Base-by-base conservation (phyloP, 2,797 vertebrate genomes). In the Esox lucius region DNA sequence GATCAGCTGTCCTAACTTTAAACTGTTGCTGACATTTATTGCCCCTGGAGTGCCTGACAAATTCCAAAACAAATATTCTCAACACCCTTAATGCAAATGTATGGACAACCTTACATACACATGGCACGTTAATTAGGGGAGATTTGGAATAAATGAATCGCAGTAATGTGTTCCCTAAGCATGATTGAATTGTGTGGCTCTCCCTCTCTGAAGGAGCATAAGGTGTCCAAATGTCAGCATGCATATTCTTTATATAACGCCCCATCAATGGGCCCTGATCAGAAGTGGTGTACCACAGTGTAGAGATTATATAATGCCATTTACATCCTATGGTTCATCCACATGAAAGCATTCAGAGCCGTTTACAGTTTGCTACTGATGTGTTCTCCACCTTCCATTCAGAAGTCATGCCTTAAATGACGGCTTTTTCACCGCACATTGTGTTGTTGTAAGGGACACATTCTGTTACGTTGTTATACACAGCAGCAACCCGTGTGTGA, bases 41-140 rank as follows among this genome's bases (percentile, higher is more conserved):
- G 3, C 28, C 28, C 28, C 28, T 31, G 28, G 28, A 64, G 35
- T 17, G 66, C 64, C 5, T 33, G 26, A 39, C n/a, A 12, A 61
- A 22, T 61, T 61, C 56, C 56, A 59, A 59, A 59, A 61, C 56
- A 61, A 61, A 61, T 61, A 61, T 26, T 26, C 11, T 61, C 56
- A 22, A 61, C 7, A 61, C 3, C 22, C 22, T 61, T 26, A 11
- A 61, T 61, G 17, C 22, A 61, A 61, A 61, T 12, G 56, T 2
- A 61, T 19, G 11, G 56, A 22, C 56, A 11, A 26, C 22, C 56
- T 61, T 61, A 7, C 7, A 61, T 22, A 61, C 56, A 61, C 56
- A 19, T 61, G 8, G 56, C 12, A 24, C 19, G 22, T 4, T 61
- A 24, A 19, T 26, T 24, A 61, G 56, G 56, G 56, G 22, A 26